Conservation (phyloP, 2,113 vertebrate species). For the Herpetotheres cachinnans region DNA sequence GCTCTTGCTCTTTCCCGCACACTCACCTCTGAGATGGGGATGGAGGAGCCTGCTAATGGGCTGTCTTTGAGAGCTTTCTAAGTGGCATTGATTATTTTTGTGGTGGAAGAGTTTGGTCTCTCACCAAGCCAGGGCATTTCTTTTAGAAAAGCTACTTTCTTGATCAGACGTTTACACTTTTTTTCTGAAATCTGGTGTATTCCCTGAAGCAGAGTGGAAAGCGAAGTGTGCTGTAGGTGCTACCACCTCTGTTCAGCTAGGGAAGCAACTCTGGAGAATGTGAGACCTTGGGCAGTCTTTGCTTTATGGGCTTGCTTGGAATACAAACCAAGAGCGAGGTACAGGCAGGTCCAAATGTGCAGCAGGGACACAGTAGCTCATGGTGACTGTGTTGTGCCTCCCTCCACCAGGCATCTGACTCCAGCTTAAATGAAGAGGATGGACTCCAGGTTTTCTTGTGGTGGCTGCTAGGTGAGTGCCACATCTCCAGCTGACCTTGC, state of each 20-base stretch:
- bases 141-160: neutral
- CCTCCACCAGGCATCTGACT: constrained; percentile 74
- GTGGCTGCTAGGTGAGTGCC: constrained; percentile 85
- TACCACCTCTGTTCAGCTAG: neutral
- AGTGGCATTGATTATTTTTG: neutral
- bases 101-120: fast-evolving
- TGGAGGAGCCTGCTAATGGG: neutral
- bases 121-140: neutral
- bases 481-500: neutral
- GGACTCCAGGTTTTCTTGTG: constrained; percentile 81
- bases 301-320: neutral
- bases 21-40: too few relatives aligned
- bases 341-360: neutral
- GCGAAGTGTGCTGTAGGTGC: neutral
- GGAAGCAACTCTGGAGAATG: neutral
- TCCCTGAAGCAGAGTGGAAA: neutral
- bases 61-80: too few relatives aligned
- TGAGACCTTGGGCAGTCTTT: neutral
- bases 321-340: neutral
- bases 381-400: neutral
- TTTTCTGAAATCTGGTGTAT: neutral
- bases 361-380: neutral
- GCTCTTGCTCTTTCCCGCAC: neutral
- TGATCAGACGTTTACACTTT: fast-evolving
- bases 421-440: constrained; percentile 72